A percentile compares a stretch with the other conserved stretches of the same genome.
These are phyloP conservation scores for Amphipyra tragopoginis DNA, from an alignment of 2,888 invertebrate genomes.

Conservation along the genomic window DNA sequence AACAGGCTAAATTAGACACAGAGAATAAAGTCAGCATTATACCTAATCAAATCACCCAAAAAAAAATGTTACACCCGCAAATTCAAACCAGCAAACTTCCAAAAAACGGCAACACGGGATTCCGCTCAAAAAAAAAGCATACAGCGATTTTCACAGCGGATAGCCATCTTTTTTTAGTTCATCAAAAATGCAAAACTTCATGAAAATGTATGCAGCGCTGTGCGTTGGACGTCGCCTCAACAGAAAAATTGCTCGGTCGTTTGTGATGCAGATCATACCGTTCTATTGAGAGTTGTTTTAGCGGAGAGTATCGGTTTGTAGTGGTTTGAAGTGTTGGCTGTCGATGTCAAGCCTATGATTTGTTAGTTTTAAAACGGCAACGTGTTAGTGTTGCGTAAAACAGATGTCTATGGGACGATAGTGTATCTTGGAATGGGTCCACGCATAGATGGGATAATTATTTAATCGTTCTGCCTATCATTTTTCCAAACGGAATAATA, in stretches of 20 bases:
- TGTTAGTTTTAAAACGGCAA: neutral
- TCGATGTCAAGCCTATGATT: neutral
- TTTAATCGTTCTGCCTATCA: too few relatives aligned
- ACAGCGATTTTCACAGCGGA: conserved; percentile 62
- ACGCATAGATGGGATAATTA: too few relatives aligned
- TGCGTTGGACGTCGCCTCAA: conserved; percentile 68
- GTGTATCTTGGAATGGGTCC: too few relatives aligned
- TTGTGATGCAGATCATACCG: conserved; percentile 75
- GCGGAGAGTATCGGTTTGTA: conserved; percentile 34
- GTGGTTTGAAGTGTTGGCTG: conserved; percentile 4
- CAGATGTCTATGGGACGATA: too few relatives aligned
- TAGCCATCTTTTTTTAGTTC: conserved; percentile 74
- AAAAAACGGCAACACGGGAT: conserved; percentile 39
- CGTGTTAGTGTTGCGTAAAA: too few relatives aligned
- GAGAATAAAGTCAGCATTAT: neutral
- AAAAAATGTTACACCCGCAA: conserved; percentile 13
- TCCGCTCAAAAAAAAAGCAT: conserved; percentile 55
- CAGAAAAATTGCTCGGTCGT: conserved; percentile 71
- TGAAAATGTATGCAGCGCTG: conserved; percentile 83
- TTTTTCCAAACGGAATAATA: too few relatives aligned
- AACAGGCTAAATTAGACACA: neutral
- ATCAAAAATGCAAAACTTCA: conserved; percentile 87
- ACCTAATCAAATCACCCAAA: conserved; percentile 10
- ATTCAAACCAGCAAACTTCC: conserved; percentile 27
- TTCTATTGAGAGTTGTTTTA: conserved; percentile 48